Conservation (phyloP, 1,140 invertebrate genomes). For the Adelges cooleyi region DNA sequence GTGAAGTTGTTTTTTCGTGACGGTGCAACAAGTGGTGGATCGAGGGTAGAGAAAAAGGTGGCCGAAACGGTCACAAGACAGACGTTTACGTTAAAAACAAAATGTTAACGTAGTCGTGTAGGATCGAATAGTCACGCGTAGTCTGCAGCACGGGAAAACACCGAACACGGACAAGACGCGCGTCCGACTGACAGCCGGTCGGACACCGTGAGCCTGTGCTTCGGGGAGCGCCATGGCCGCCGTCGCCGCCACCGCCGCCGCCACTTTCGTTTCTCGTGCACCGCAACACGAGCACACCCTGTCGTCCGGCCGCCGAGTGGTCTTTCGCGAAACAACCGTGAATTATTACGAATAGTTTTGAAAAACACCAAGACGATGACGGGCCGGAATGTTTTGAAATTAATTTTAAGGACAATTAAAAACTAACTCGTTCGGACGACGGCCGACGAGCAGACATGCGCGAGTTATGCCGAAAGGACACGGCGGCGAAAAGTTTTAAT, state of each 20-base stretch:
- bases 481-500: conserved; percentile 11
- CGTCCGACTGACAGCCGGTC: conserved; percentile 20
- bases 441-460: not conserved
- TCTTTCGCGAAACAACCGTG: conserved; percentile 10
- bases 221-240: not conserved
- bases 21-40: not conserved
- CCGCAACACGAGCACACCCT: not conserved
- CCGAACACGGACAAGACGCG: conserved; percentile 24
- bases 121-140: not conserved
- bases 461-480: not conserved
- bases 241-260: not conserved
- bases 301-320: not conserved
- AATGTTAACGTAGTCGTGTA: not conserved
- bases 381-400: conserved; percentile 17
- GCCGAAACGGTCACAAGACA: no score
- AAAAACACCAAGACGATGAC: conserved; percentile 14
- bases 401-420: conserved; percentile 24
- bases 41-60: no score
- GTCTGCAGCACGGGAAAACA: not conserved
- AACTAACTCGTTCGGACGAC: not conserved
- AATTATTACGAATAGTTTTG: conserved; percentile 26
- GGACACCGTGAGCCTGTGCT: conserved; percentile 12
- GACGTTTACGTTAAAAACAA: not conserved
- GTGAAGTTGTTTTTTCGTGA: no score
- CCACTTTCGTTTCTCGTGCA: not conserved